Percentiles rank a stretch among this genome's conserved stretches.
Conservation (phyloP, 1,140 invertebrate genomes). For the Eriosoma lanigerum region DNA sequence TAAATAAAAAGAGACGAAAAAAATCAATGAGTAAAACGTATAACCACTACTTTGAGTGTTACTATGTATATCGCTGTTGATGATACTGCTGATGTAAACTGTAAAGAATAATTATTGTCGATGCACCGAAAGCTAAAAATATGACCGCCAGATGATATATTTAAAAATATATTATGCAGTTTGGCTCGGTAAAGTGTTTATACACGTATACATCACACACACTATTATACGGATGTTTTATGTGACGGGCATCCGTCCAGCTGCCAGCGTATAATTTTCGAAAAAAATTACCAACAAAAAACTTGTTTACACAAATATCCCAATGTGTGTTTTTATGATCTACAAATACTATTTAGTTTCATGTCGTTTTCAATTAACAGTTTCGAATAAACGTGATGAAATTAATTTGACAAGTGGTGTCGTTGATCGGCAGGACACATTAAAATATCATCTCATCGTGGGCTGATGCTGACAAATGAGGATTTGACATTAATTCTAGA, state of each 20-base stretch:
- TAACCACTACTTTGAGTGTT: background rate
- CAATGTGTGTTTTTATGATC: background rate
- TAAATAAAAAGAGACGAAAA: background rate
- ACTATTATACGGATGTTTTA: background rate
- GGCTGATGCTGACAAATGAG: background rate
- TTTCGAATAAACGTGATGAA: slow-evolving; percentile 4
- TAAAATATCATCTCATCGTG: background rate
- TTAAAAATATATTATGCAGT: slow-evolving; percentile 24
- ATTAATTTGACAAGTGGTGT: background rate
- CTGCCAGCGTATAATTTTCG: background rate
- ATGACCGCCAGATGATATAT: slow-evolving; percentile 29
- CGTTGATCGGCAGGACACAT: too few species aligned
- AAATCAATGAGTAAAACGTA: slow-evolving; percentile 8
- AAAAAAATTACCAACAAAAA: background rate
- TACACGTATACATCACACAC: too few species aligned
- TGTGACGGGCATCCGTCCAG: slow-evolving; percentile 17
- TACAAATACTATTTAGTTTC: background rate
- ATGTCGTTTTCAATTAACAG: background rate
- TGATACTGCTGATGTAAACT: background rate
- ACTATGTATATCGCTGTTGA: background rate
- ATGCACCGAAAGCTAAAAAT: slow-evolving; percentile 33
- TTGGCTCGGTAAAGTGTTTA: slow-evolving; percentile 10
- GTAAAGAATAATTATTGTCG: background rate
- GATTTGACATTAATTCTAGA: background rate
- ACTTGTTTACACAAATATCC: slow-evolving; percentile 12